Evolutionary conservation across 2,888 invertebrate genomes (phyloP).

Genomic region (Microctonus brassicae): DNA sequence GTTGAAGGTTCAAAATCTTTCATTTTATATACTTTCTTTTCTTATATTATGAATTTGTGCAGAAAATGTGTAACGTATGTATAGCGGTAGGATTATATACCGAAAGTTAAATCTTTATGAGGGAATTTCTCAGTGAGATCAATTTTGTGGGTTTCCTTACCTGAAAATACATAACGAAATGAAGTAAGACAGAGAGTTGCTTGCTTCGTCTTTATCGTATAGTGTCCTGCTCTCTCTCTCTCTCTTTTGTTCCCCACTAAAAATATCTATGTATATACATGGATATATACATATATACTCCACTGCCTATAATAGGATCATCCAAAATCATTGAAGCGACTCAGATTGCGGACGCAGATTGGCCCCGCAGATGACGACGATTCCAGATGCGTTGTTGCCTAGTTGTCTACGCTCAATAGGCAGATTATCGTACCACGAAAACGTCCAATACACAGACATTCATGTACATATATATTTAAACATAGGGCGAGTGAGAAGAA

Average conservation of each 20-base stretch:
- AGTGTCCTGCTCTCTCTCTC: not conserved
- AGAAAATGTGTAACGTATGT: not conserved
- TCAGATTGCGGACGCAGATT: constrained; percentile 62
- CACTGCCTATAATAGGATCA: constrained; percentile 65
- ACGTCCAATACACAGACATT: too few relatives aligned
- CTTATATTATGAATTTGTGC: not conserved
- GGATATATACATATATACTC: constrained; percentile 40
- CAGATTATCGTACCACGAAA: constrained; percentile 56
- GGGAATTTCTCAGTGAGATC: not conserved
- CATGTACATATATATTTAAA: not conserved
- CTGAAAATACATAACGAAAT: not conserved
- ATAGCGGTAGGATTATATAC: not conserved
- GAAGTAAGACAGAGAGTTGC: not conserved
- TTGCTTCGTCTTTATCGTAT: not conserved
- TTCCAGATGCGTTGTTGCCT: constrained; percentile 56
- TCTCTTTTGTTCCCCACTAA: not conserved
- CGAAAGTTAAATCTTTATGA: not conserved
- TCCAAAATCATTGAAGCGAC: constrained; percentile 60
- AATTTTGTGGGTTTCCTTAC: not conserved
- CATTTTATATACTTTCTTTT: not conserved
- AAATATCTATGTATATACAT: too few relatives aligned
- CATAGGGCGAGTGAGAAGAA: constrained; percentile 14
- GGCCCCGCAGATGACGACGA: constrained; percentile 59
- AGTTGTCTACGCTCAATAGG: constrained; percentile 53
- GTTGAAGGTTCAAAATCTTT: not conserved